These are phyloP conservation scores for Hydrolagus affinis DNA, from an alignment of 2,113 vertebrate genomes.

Conservation along the genomic window DNA sequence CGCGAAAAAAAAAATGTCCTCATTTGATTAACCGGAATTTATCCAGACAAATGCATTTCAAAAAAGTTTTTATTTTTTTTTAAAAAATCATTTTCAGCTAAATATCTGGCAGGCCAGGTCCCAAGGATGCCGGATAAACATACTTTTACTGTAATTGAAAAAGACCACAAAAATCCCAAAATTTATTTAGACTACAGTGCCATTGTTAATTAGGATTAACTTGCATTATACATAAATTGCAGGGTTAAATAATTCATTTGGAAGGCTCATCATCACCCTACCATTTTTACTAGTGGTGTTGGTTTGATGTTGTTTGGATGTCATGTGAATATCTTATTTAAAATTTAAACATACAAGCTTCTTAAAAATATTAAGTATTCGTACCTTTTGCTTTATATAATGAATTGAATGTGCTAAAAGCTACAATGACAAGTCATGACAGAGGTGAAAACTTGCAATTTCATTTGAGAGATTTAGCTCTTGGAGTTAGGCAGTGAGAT, in stretches of 20 bases:
- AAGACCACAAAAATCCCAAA: background rate
- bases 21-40: no score
- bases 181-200: background rate
- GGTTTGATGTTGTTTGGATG: background rate
- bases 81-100: no score
- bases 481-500: background rate
- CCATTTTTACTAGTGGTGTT: background rate
- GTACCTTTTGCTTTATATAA: conserved; percentile 8
- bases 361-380: conserved; percentile 9
- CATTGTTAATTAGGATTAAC: background rate
- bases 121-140: no score
- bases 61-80: no score
- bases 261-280: background rate
- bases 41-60: no score
- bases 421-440: background rate
- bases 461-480: background rate
- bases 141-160: no score
- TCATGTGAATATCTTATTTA: conserved; percentile 5
- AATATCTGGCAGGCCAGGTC: no score
- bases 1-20: no score
- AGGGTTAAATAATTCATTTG: conserved; percentile 8
- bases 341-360: background rate
- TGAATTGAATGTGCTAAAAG: conserved; percentile 1
- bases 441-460: conserved; percentile 10
- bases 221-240: background rate